Evolutionary conservation across 1,140 invertebrate species (phyloP).

Genomic region (Heliconius melpomene): DNA sequence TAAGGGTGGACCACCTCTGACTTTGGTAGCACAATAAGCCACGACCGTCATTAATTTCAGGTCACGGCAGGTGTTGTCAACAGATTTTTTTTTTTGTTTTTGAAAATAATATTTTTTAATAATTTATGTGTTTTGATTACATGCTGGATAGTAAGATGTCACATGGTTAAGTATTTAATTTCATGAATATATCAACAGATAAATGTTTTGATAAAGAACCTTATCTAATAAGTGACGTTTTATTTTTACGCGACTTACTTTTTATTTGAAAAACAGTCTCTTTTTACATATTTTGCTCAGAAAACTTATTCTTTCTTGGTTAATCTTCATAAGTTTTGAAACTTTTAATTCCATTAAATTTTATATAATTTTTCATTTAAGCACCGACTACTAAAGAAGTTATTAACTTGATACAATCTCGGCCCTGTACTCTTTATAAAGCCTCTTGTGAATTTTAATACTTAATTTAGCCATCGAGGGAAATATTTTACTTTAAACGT

Average conservation of each 20-base stretch:
- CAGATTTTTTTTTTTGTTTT: slow-evolving; percentile 61
- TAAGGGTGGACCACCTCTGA: slow-evolving; percentile 69
- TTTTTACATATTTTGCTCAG: too few relatives aligned
- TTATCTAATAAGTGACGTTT: too few relatives aligned
- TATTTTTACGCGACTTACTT: too few relatives aligned
- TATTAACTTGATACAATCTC: slow-evolving; percentile 61
- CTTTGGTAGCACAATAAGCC: slow-evolving; percentile 66
- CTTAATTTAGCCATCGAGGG: slow-evolving; percentile 34
- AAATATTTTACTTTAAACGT: slow-evolving; percentile 19
- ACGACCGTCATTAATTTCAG: slow-evolving; percentile 73
- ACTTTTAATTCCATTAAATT: slow-evolving; percentile 43
- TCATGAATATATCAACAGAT: background rate
- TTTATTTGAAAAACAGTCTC: background rate
- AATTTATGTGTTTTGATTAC: slow-evolving; percentile 64
- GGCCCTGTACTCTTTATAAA: slow-evolving; percentile 13
- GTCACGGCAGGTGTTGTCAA: slow-evolving; percentile 70
- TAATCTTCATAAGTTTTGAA: background rate
- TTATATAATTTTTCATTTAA: slow-evolving; percentile 46
- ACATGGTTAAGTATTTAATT: background rate
- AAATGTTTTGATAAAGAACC: background rate
- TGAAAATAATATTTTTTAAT: slow-evolving; percentile 55
- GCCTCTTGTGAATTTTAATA: slow-evolving; percentile 28
- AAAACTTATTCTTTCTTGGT: too few relatives aligned
- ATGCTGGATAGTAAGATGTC: slow-evolving; percentile 34
- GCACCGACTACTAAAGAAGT: slow-evolving; percentile 57